Percentiles rank a stretch among this genome's conserved stretches.
phyloP scores from a whole-genome alignment of 2,113 vertebrate genomes.

The Marmota flaviventris region DNA sequence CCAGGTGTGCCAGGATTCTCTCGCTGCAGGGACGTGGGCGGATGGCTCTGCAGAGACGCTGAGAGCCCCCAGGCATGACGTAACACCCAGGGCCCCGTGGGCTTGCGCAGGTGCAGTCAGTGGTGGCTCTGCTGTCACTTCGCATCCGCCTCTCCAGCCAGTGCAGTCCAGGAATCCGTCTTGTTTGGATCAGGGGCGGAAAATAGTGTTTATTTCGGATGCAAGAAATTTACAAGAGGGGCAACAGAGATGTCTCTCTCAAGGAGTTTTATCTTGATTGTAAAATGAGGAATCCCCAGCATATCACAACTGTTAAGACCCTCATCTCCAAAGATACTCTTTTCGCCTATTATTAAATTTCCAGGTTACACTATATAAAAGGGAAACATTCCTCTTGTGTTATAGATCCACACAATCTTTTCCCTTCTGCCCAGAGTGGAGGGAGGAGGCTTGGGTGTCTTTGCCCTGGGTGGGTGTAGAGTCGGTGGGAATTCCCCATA shows the following conservation, averaged over 20 bases:
- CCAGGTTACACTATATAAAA: not conserved
- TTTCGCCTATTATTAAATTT: not conserved
- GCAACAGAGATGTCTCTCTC: not conserved
- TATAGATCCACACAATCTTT: no score
- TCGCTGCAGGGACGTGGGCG: not conserved
- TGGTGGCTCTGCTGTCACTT: not conserved
- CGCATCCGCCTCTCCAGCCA: no score
- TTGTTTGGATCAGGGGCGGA: not conserved
- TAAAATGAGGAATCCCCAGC: not conserved
- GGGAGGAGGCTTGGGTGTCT: no score
- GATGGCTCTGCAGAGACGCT: no score
- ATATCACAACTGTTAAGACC: not conserved
- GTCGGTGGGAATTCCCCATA: not conserved
- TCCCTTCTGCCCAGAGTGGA: not conserved
- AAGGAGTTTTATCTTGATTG: not conserved
- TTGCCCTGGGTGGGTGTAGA: rapidly evolving
- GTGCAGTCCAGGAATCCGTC: not conserved
- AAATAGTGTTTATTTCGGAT: not conserved
- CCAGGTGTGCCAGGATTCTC: no score
- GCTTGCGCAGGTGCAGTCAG: not conserved
- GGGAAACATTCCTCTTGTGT: not conserved
- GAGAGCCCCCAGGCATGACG: no score
- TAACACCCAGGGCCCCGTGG: no score
- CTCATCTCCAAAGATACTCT: not conserved
- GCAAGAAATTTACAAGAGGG: not conserved